These are phyloP conservation scores for Callaeas wilsoni DNA, from an alignment of 2,113 vertebrate species.

Conservation along the genomic window DNA sequence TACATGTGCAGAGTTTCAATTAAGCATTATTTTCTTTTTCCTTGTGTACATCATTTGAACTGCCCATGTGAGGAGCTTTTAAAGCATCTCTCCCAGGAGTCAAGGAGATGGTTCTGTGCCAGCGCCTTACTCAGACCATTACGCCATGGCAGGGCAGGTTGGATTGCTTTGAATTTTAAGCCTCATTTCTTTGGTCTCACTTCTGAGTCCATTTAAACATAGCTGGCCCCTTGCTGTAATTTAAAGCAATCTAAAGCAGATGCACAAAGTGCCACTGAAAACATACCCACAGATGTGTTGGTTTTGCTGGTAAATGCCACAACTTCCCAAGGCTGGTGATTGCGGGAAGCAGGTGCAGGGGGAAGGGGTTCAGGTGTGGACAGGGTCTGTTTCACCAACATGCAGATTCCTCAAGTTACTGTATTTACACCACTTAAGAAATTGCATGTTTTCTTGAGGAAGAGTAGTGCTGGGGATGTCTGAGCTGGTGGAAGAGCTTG, in stretches of 20 bases:
- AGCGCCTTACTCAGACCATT: background rate
- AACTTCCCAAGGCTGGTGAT: background rate
- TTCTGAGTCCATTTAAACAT: background rate
- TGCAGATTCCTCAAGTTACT: background rate
- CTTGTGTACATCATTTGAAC: background rate
- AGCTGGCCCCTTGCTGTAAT: background rate
- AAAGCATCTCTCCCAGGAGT: background rate
- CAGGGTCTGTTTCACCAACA: background rate
- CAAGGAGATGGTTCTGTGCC: background rate
- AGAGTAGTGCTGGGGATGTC: background rate
- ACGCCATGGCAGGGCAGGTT: background rate
- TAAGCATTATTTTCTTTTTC: background rate
- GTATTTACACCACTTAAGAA: background rate
- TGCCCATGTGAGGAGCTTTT: background rate
- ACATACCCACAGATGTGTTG: rapidly evolving
- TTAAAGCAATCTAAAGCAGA: background rate
- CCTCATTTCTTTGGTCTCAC: background rate
- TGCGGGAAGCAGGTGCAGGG: background rate
- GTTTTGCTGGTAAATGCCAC: background rate
- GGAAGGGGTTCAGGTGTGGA: background rate
- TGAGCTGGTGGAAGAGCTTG: background rate
- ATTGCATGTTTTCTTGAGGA: background rate
- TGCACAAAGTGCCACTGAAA: background rate
- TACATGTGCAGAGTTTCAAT: background rate
- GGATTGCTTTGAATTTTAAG: background rate